Base-by-base conservation (phyloP, 2,797 vertebrate genomes). In the Notoglanidium macrostoma region DNA sequence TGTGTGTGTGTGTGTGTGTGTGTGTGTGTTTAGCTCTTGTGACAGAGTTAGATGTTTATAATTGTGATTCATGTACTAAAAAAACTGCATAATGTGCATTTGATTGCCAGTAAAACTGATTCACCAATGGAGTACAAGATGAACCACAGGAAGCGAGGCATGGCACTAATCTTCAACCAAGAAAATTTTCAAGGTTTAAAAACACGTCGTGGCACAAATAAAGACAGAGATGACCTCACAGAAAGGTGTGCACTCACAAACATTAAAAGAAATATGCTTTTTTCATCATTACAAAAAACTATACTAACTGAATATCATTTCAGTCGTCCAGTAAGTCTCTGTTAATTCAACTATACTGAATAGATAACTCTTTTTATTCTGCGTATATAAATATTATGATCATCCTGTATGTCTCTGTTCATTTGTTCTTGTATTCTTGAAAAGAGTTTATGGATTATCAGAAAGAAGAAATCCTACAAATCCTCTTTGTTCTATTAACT, bases 131-230 rank as follows among this genome's bases (percentile, higher is more conserved):
- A 97, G 91, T 99, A 99, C 93, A 96, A 94, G 90, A 99, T 97
- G 98, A 92, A 94, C 90, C 93, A 97, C 89, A 94, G 90, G 84
- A 95, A 91, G 61, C 94, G 98, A 92, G 98, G 98, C 63, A 17
- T 95, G 5, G 98, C 97, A 0, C 93, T 99, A 6, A 97, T 99
- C 91, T 99, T 99, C 91, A 99, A 99, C 91, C 98, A 99, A 0
- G 97, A 99, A 90, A 85, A 8, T 23, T 98, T 99, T 92, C 95
- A 9, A 5, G 23, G 0, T 1, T 87, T 97, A 97, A 97, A 91
- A 78, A 0, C 91, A 0, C 95, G 98, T 83, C 86, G 88, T 2
- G 98, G 98, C 51, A 98, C 98, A 72, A 87, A 83, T 0, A 93
- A 94, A 0, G 98, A 99, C 92, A 91, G 93, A 87, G 26, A 91